Percentiles rank a stretch among this genome's conserved stretches.
Conservation (phyloP, 2,888 invertebrate species). For the Crioceris asparagi region DNA sequence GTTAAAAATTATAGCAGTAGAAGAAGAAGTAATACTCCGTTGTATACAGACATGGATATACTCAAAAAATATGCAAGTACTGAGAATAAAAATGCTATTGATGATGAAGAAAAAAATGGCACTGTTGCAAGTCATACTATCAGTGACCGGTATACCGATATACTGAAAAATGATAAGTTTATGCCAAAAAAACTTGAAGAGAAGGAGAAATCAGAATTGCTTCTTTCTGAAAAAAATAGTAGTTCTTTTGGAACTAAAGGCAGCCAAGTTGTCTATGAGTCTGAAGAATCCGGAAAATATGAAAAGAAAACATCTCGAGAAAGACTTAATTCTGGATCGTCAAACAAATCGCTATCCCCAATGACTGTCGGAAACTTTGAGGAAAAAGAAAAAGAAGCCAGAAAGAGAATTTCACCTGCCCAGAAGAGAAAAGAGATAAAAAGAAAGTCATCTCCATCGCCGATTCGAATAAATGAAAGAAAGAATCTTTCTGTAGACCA, state of each 20-base stretch:
- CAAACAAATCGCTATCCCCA: too few species aligned
- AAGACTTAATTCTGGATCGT: too few species aligned
- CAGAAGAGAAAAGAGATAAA: constrained; percentile 13
- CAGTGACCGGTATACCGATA: constrained; percentile 14
- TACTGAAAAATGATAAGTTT: constrained; percentile 5
- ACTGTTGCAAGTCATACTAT: constrained; percentile 12
- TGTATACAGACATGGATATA: constrained; percentile 24
- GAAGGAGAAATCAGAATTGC: too few species aligned
- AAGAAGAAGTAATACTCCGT: constrained; percentile 20
- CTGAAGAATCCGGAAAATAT: too few species aligned
- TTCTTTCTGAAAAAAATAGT: too few species aligned
- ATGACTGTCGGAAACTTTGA: too few species aligned
- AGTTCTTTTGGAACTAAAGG: too few species aligned
- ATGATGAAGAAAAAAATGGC: constrained; percentile 2
- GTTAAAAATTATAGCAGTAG: constrained; percentile 55
- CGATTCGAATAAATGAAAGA: too few species aligned
- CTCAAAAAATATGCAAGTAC: constrained; percentile 32
- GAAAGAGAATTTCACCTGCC: constrained; percentile 19
- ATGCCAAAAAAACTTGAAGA: too few species aligned
- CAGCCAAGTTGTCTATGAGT: too few species aligned
- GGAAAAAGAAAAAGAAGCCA: too few species aligned
- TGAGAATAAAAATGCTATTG: constrained; percentile 9
- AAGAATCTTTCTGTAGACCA: background rate
- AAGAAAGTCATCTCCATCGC: constrained; percentile 14
- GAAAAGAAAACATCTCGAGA: too few species aligned